Percentiles rank a stretch among this genome's conserved stretches.
These are phyloP conservation scores for Trematocara macrostoma DNA, from an alignment of 2,113 vertebrate species.

Conservation along the genomic window DNA sequence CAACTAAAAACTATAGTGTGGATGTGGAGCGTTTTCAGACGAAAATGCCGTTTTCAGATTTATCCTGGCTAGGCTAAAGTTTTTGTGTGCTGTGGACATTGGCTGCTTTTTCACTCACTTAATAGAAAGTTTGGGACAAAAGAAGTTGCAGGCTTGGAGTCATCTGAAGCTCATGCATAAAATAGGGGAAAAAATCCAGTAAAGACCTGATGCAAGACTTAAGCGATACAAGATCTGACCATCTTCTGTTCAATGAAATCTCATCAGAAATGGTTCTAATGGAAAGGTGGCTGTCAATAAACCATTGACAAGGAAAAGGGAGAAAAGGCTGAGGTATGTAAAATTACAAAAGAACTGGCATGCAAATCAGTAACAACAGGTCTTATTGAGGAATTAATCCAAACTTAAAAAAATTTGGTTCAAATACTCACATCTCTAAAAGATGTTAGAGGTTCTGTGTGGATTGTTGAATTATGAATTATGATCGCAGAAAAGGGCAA, in stretches of 20 bases:
- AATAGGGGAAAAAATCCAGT: not conserved
- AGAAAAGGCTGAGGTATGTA: not conserved
- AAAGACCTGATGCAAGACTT: not conserved
- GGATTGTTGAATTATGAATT: not conserved
- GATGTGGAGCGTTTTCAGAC: not conserved
- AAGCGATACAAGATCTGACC: not conserved
- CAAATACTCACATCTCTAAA: not conserved
- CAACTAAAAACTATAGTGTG: not conserved
- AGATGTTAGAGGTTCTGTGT: not conserved
- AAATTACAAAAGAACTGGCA: not conserved
- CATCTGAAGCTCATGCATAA: not conserved
- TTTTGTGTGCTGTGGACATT: not conserved
- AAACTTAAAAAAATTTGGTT: not conserved
- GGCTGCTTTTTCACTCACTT: not conserved
- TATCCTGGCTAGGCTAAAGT: not conserved
- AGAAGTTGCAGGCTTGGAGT: not conserved
- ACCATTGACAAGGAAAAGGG: not conserved
- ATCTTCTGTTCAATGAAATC: not conserved
- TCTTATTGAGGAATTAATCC: not conserved
- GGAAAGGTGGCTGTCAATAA: not conserved
- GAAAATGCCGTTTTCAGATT: not conserved
- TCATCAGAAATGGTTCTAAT: not conserved
- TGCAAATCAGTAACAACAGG: not conserved
- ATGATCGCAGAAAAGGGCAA: not conserved
- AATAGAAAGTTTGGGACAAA: too few species aligned